A percentile compares a stretch with the other conserved stretches of the same genome.
phyloP scores from a whole-genome alignment of 2,888 invertebrate species.

The Drosophila merina region DNA sequence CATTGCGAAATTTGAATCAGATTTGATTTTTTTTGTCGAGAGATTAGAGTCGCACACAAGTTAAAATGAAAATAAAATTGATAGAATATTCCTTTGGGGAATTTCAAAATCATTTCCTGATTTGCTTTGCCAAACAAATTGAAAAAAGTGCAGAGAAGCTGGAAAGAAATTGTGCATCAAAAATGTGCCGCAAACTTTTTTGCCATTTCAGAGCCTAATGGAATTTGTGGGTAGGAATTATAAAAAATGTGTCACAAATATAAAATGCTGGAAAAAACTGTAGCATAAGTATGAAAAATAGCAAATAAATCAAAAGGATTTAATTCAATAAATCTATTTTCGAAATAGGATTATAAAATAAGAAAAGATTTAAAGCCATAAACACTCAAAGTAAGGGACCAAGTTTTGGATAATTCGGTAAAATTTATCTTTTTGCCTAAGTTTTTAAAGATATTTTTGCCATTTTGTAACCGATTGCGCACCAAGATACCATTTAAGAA shows the following conservation, averaged over 20 bases:
- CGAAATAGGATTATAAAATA: conserved; percentile 2
- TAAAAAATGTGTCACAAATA: neutral
- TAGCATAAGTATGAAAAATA: conserved; percentile 8
- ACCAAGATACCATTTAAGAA: too few relatives aligned
- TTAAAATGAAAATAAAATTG: conserved; percentile 14
- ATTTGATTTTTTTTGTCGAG: conserved; percentile 23
- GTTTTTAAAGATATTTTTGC: too few relatives aligned
- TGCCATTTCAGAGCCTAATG: conserved; percentile 54
- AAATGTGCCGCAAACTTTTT: conserved; percentile 41
- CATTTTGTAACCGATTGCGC: too few relatives aligned
- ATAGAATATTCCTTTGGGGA: conserved; percentile 7
- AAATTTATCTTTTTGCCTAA: too few relatives aligned
- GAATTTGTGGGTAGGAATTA: conserved; percentile 43
- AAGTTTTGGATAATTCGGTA: too few relatives aligned
- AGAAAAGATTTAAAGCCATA: conserved; percentile 44
- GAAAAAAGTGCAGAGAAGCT: conserved; percentile 11
- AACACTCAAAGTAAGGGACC: conserved; percentile 28
- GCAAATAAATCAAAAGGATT: conserved; percentile 5
- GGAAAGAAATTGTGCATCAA: conserved; percentile 9
- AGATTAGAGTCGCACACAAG: conserved; percentile 22
- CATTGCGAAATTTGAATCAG: neutral
- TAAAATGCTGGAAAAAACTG: conserved; percentile 4
- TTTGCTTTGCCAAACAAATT: neutral
- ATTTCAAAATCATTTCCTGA: conserved; percentile 4
- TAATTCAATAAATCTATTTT: conserved; percentile 16